These are phyloP conservation scores for Caracal caracal DNA, from an alignment of 2,113 vertebrate genomes.

Conservation along the genomic window DNA sequence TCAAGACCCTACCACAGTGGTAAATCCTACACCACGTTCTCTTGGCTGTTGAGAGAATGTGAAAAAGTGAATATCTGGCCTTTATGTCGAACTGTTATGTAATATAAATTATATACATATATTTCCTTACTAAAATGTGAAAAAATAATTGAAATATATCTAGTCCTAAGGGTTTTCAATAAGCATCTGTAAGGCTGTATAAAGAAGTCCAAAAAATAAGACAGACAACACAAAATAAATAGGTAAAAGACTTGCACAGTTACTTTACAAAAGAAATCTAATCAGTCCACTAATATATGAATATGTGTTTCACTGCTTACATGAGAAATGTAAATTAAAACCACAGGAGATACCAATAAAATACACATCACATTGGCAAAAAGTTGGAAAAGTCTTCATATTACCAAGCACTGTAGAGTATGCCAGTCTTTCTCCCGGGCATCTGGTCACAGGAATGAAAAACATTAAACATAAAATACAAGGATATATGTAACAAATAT, in stretches of 20 bases:
- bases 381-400: background rate
- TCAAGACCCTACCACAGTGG: background rate
- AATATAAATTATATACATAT: background rate
- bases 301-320: background rate
- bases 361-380: background rate
- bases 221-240: slow-evolving; percentile 23
- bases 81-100: background rate
- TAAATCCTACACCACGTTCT: slow-evolving; percentile 47
- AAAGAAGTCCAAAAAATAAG: slow-evolving; percentile 41
- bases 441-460: slow-evolving; percentile 14
- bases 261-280: slow-evolving; percentile 29
- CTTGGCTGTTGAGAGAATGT: background rate
- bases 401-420: background rate
- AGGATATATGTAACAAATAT: background rate
- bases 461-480: slow-evolving; percentile 19
- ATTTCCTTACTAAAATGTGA: slow-evolving; percentile 29
- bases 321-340: slow-evolving; percentile 50
- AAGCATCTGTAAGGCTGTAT: background rate
- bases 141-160: background rate
- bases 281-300: background rate
- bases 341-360: background rate
- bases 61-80: slow-evolving; percentile 26
- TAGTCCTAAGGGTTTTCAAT: background rate
- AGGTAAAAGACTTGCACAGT: slow-evolving; percentile 22
- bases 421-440: background rate